A percentile compares a stretch with the other conserved stretches of the same genome.
Evolutionary conservation across 1,140 invertebrate species (phyloP).

Genomic region (Streblospio benedicti): DNA sequence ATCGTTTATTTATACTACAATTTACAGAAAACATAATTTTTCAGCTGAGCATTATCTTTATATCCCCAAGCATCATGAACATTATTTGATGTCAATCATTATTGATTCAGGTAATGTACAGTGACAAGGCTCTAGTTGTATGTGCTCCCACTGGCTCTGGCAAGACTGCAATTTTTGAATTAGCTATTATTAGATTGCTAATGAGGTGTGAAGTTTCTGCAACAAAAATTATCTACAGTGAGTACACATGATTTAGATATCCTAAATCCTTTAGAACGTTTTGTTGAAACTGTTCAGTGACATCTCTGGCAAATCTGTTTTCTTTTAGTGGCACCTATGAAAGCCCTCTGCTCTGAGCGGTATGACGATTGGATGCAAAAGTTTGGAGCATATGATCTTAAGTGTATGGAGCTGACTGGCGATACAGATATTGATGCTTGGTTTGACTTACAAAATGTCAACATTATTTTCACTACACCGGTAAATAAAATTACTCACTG

Average conservation of each 20-base stretch:
- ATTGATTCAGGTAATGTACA: conserved; percentile 42
- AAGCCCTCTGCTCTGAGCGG: conserved; percentile 66
- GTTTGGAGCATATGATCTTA: conserved; percentile 56
- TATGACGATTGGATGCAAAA: conserved; percentile 63
- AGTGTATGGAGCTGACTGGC: conserved; percentile 64
- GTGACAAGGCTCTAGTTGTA: conserved; percentile 63
- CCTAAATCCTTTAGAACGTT: not conserved
- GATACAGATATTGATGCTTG: conserved; percentile 62
- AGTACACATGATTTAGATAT: conserved; percentile 11
- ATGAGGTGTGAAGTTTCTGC: not conserved
- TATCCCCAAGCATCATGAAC: too few species aligned
- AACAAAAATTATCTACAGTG: conserved; percentile 39
- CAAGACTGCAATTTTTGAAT: conserved; percentile 72
- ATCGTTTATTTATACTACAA: too few species aligned
- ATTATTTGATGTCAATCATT: too few species aligned
- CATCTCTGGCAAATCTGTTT: not conserved
- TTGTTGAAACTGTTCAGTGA: not conserved
- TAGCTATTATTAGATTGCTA: conserved; percentile 62
- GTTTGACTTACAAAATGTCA: conserved; percentile 41
- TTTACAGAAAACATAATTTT: too few species aligned
- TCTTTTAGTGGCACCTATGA: conserved; percentile 67
- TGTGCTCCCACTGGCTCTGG: conserved; percentile 72
- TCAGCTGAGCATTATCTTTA: too few species aligned
- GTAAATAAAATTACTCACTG: conserved; percentile 30
- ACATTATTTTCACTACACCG: conserved; percentile 69